These are phyloP conservation scores for Gorsachius goisagi DNA, from an alignment of 2,113 vertebrate species.

Conservation along the genomic window DNA sequence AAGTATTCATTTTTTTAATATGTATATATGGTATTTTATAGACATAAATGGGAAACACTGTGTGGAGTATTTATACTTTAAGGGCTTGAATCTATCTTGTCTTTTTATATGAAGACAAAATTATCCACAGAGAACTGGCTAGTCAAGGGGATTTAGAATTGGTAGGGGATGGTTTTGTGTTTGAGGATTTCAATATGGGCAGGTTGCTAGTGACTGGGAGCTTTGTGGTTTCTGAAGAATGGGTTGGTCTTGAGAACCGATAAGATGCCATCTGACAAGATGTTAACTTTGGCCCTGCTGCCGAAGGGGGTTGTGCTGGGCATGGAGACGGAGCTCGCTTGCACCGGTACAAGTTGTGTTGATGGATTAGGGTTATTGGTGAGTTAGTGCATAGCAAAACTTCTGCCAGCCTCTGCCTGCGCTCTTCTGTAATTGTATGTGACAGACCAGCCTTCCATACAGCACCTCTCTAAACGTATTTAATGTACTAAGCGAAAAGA, in stretches of 20 bases:
- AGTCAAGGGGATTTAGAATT: not conserved
- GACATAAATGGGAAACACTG: not conserved
- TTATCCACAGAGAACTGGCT: not conserved
- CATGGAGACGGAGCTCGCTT: not conserved
- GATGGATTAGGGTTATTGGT: not conserved
- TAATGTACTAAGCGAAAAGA: not conserved
- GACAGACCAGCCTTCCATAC: not conserved
- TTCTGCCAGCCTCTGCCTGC: not conserved
- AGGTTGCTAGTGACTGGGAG: not conserved
- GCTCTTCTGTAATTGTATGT: not conserved
- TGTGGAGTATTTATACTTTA: not conserved
- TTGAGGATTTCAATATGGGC: not conserved
- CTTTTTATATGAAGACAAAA: not conserved
- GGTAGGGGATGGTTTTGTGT: not conserved
- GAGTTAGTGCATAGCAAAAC: not conserved
- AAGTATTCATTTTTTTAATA: not conserved
- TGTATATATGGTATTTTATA: not conserved
- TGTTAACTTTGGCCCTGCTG: accelerated
- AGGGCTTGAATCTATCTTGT: not conserved
- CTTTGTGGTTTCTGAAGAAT: not conserved
- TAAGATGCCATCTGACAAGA: not conserved
- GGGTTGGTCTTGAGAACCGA: not conserved
- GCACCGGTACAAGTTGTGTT: accelerated
- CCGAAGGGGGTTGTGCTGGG: not conserved
- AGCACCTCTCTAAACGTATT: not conserved